phyloP scores from a whole-genome alignment of 2,888 invertebrate genomes.

The Polylopha cassiicola region DNA sequence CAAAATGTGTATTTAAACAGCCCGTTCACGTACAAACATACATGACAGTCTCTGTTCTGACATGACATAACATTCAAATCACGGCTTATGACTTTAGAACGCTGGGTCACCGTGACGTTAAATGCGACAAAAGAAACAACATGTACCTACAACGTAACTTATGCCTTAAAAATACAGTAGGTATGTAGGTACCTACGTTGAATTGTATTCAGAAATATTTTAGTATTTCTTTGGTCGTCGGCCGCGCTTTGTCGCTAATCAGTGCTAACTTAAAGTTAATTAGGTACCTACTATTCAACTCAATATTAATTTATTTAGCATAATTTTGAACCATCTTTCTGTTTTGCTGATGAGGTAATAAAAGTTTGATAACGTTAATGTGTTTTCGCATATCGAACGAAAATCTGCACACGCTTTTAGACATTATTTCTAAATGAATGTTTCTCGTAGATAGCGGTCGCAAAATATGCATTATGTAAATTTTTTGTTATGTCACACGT shows the following conservation, averaged over 20 bases:
- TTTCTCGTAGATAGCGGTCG: not conserved
- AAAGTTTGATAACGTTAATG: too few species aligned
- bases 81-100: conserved; percentile 11
- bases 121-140: conserved; percentile 23
- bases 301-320: not conserved
- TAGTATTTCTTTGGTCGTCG: too few species aligned
- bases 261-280: too few species aligned
- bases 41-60: conserved; percentile 10
- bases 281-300: not conserved
- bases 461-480: conserved; percentile 16
- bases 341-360: conserved; percentile 2
- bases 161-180: conserved; percentile 7
- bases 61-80: conserved; percentile 17
- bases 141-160: conserved; percentile 8
- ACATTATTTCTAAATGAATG: conserved; percentile 2
- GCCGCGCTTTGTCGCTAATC: too few species aligned
- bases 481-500: conserved; percentile 18
- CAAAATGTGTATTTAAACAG: conserved; percentile 12
- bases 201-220: too few species aligned
- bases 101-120: conserved; percentile 22
- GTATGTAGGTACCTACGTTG: too few species aligned
- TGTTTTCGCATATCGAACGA: not conserved
- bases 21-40: conserved; percentile 7
- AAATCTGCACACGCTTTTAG: too few species aligned
- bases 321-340: not conserved